Base-by-base conservation (phyloP, 2,888 invertebrate species). In the Thumatha senex region DNA sequence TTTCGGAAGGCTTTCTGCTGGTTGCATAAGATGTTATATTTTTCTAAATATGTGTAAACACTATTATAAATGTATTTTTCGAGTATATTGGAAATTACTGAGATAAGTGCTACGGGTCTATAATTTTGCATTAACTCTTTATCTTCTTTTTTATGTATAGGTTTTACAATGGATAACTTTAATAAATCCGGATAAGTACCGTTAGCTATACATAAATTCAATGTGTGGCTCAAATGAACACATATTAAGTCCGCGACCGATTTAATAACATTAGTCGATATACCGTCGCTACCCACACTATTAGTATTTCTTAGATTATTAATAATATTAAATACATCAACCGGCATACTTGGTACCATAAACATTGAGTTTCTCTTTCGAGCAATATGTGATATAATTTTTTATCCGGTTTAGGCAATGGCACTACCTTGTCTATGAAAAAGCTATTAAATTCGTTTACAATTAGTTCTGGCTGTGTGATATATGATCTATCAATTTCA, bases 91-190 rank as follows among this genome's bases (percentile, higher is more conserved):
- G 40, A 46, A 1, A 40, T 5, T 12, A 40, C 31, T 10, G 39
- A 30, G n/a, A 40, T n/a, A 24, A 47, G 34, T 24, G 46, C 34
- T 4, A 47, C 40, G 7, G 46, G 46, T 47, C 46, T 40, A 39
- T 47, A 47, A 40, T 34, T 15, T 33, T 46, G 10, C 29, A 46
- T 24, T 9, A 33, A 7, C 18, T 46, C 40, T 10, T n/a, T 40
- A 31, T 40, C 12, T 33, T 18, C 40, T 40, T 40, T 34, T 34
- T n/a, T 34, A n/a, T 34, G n/a, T n/a, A 34, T 3, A 3, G 12
- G 34, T 5, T n/a, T 34, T 7, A 34, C 34, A 34, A 34, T 34
- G 2, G n/a, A 11, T 5, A 34, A n/a, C 12, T n/a, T n/a, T n/a
- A 11, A 34, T 34, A 2, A 3, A n/a, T 34, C 11, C 11, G 12